These are phyloP conservation scores for Muntiacus muntjak DNA, from an alignment of 2,113 vertebrate genomes.

Conservation along the genomic window DNA sequence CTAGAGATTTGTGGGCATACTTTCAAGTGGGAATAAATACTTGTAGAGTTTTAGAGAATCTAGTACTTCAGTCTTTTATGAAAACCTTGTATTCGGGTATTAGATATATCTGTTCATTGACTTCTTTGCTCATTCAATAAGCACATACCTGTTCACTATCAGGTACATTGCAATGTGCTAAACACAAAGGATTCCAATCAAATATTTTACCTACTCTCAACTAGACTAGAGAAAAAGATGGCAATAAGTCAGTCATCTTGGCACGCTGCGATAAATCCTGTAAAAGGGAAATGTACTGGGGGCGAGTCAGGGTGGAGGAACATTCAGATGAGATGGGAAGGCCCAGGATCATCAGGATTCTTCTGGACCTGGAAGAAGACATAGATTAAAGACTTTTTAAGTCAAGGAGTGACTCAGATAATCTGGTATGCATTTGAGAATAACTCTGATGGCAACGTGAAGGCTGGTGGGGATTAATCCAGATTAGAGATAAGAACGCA, in stretches of 20 bases:
- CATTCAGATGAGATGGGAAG: not conserved
- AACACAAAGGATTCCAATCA: not conserved
- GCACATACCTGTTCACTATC: not conserved
- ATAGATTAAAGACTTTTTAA: not conserved
- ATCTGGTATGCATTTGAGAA: not conserved
- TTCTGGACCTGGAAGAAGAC: not conserved
- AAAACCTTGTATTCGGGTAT: not conserved
- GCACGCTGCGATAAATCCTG: not conserved
- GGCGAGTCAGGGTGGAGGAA: not conserved
- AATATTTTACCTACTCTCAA: not conserved
- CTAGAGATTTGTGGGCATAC: conserved; percentile 8
- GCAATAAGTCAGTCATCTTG: not conserved
- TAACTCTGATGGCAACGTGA: not conserved
- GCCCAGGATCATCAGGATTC: not conserved
- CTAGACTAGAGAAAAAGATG: not conserved
- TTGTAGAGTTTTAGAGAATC: conserved; percentile 2
- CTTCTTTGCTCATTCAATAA: not conserved
- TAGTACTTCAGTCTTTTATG: not conserved
- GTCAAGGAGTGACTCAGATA: not conserved
- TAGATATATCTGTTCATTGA: not conserved
- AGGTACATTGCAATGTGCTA: not conserved
- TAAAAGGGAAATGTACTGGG: not conserved
- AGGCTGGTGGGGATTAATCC: not conserved
- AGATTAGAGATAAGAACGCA: not conserved
- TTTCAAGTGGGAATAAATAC: conserved; percentile 31